Evolutionary conservation across 2,797 vertebrate genomes (phyloP), one percentile per base, ranked within the genome.

Genomic region (Microctenopoma steveboyesi): DNA sequence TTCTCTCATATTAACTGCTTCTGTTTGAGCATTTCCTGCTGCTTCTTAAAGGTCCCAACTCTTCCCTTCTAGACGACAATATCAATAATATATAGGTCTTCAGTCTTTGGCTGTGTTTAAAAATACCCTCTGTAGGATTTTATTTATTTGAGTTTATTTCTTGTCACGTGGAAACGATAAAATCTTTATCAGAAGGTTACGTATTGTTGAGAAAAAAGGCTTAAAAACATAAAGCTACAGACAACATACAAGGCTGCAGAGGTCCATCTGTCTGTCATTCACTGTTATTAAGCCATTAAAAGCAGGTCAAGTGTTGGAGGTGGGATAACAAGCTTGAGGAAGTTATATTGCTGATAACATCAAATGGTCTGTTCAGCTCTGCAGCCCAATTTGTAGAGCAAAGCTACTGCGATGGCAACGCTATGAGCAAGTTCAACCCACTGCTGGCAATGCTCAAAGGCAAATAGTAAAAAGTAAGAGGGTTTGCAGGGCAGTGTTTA

Each of bases 221-320:
- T 60, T 57, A 66, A 67, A 82, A 78, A 79, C 55, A 78, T n/a
- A 43, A 33, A 39, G 25, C 40, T 75, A 10, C 37, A 39, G 37
- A 11, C 37, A 14, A 4, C 1, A 9, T 11, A 13, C 50, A 48
- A 22, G 47, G 22, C 47, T 49, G 3, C 47, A 6, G 33, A 18
- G 33, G 15, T 7, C 4, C 50, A n/a, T 14, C 4, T 6, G 45
- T 28, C 56, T 48, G 8, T 64, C 46, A 54, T 28, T 4, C 5
- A 51, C 39, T 42, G 7, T 22, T 49, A 70, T 56, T 73, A 57
- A 49, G 43, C 28, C 30, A 46, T 64, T 80, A 48, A 68, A 84
- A 82, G 59, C 67, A 71, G 66, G 74, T 76, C 53, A 64, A 76
- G 69, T 84, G 85, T 84, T 13, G 82, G 70, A 78, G 75, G 27